Base-by-base conservation (phyloP, 2,113 vertebrate species). In the Nycticebus coucang region DNA sequence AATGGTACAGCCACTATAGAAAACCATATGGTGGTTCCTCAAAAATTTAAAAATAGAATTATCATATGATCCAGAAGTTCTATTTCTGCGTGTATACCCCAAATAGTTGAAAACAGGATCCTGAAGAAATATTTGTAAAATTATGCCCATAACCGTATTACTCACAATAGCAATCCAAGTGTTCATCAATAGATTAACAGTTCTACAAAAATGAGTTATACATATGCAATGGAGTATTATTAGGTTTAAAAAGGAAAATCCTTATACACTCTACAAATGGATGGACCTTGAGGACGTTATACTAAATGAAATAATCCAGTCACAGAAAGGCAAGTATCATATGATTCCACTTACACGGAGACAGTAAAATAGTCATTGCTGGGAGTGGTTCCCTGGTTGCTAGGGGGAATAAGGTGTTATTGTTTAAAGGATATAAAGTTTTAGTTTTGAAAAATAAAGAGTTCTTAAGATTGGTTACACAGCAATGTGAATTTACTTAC, bases 161-260 rank as follows among this genome's bases (percentile, higher is more conserved):
- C 33, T 92, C 33, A 55, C 26, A 85, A 22, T 62, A 80, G 41
- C 57, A 84, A 91, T 26, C 7, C 5, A 24, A 68, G 18, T 66
- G 19, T 14, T 41, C 68, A 18, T 60, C 59, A 50, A 8, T 74
- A n/a, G 12, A 11, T 37, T 45, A 26, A 57, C 78, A 55, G 35
- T 64, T 50, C 66, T 72, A 69, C 21, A 59, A 62, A 62, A 88
- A 84, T 55, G 12, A 53, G 57, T 5, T 72, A 18, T 35, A 41
- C 37, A 7, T 55, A 30, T 33, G 64, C 21, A 87, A 28, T 21
- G 64, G 28, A 7, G 9, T 85, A 81, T 62, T 57, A 71, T 41
- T 37, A 89, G 8, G 14, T 87, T 82, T 78, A 30, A 87, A 85
- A 94, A 59, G 72, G 33, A 93, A 79, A 80, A 66, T 85, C 37